Percentiles rank a stretch among this genome's conserved stretches.
Evolutionary conservation across 2,797 vertebrate genomes (phyloP).

Genomic region (Spinus olivaceus): DNA sequence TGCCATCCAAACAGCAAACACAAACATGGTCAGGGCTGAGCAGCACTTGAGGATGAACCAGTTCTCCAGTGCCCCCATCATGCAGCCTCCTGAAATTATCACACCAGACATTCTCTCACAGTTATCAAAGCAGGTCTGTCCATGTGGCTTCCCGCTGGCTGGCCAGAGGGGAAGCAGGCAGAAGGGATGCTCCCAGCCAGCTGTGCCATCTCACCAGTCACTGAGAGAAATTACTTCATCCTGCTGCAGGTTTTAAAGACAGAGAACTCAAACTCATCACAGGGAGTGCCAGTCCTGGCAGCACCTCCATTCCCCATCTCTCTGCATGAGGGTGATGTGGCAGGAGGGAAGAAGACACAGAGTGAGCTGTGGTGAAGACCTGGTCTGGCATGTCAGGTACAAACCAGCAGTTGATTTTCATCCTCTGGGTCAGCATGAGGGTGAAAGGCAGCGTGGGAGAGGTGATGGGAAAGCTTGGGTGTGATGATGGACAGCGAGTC

Average conservation of each 20-base stretch:
- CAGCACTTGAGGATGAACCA: not conserved
- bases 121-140: not conserved
- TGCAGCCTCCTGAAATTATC: not conserved
- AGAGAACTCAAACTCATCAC: not conserved
- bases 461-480: not conserved
- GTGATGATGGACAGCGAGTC: not conserved
- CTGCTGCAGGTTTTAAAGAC: not conserved
- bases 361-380: not conserved
- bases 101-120: not conserved
- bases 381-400: not conserved
- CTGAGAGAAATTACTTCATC: not conserved
- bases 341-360: not conserved
- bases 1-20: not conserved
- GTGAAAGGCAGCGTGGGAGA: not conserved
- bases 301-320: not conserved
- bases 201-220: not conserved
- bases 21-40: accelerated
- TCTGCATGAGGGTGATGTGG: not conserved
- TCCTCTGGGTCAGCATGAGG: not conserved
- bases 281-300: not conserved
- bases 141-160: not conserved
- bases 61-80: not conserved
- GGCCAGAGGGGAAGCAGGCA: not conserved
- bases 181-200: not conserved
- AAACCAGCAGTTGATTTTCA: not conserved